Base-by-base conservation (phyloP, 2,888 invertebrate genomes). In the Harpagoxenus sublaevis region DNA sequence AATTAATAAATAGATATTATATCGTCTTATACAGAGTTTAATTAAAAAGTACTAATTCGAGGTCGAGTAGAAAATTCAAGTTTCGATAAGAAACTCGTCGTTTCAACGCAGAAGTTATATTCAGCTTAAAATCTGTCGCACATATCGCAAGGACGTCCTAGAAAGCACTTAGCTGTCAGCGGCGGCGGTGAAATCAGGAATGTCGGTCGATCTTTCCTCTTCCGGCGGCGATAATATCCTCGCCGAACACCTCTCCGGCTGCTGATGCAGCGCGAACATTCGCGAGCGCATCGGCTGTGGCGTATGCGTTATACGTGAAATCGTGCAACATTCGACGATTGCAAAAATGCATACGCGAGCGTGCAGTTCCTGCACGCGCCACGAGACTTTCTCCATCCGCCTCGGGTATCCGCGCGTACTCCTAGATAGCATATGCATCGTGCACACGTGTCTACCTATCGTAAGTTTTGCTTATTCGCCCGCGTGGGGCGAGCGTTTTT, bases 281-380 rank as follows among this genome's bases (percentile, higher is more conserved):
- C 4, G n/a, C 77, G 77, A 42, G 31, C 28, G 2, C 48, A 63
- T 18, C 57, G 65, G 60, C 55, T 75, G 75, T 31, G 87, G 88
- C 84, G 87, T 89, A 90, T 84, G 90, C 90, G 86, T 90, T 91
- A 89, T 91, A 89, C 86, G 90, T 83, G 91, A 90, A 88, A 89
- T 84, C 89, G 85, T 85, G 89, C 90, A 74, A 84, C 88, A 89
- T 90, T 87, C 84, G 68, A 83, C 65, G 75, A 79, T 65, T 65
- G 85, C 71, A 75, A 89, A 88, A 85, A 81, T 85, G 89, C 86
- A 86, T 87, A 77, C 75, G 75, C 87, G 87, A 83, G 83, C 77
- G 82, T 89, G 84, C 87, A 85, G 86, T 86, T 87, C 77, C 85
- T 85, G 84, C 73, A 75, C 63, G 48, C 70, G 78, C 55, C 75